These are phyloP conservation scores for Ageneiosus marmoratus DNA, from an alignment of 2,113 vertebrate species.

Conservation along the genomic window DNA sequence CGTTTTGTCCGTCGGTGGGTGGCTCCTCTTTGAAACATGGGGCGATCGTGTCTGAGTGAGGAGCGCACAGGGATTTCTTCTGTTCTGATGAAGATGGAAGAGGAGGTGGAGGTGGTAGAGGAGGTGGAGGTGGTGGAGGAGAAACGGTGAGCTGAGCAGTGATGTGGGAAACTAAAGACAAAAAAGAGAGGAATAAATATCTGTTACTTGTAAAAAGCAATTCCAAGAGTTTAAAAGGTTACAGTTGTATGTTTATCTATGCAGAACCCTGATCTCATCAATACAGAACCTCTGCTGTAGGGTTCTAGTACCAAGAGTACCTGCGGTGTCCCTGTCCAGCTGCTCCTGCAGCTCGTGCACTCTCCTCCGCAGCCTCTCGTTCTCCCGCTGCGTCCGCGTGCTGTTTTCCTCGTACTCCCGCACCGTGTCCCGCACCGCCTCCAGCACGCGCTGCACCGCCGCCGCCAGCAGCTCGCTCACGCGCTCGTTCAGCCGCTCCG, in stretches of 20 bases:
- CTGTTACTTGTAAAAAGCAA: too few species aligned
- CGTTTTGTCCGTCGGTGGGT: background rate
- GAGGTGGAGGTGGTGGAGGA: background rate
- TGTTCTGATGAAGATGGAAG: too few species aligned
- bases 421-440: conserved; percentile 57
- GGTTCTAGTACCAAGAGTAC: background rate
- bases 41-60: background rate
- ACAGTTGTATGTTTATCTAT: background rate
- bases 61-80: background rate
- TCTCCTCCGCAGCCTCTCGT: conserved; percentile 56
- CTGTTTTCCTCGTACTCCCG: conserved; percentile 58
- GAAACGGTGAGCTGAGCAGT: conserved; percentile 18
- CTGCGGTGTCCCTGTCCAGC: conserved; percentile 35
- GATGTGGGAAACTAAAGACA: conserved; percentile 26
- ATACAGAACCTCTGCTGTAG: background rate
- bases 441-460: conserved; percentile 59
- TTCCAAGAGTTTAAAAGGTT: background rate
- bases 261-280: background rate
- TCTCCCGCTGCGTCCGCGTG: conserved; percentile 54
- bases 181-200: background rate
- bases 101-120: background rate
- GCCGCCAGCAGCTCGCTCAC: conserved; percentile 55
- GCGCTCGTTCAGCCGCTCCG: conserved; percentile 56
- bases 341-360: conserved; percentile 59
- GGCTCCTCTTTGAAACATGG: conserved; percentile 30